Percentiles rank a stretch among this genome's conserved stretches.
These are phyloP conservation scores for Chelon auratus DNA, from an alignment of 2,797 vertebrate species.

Conservation along the genomic window DNA sequence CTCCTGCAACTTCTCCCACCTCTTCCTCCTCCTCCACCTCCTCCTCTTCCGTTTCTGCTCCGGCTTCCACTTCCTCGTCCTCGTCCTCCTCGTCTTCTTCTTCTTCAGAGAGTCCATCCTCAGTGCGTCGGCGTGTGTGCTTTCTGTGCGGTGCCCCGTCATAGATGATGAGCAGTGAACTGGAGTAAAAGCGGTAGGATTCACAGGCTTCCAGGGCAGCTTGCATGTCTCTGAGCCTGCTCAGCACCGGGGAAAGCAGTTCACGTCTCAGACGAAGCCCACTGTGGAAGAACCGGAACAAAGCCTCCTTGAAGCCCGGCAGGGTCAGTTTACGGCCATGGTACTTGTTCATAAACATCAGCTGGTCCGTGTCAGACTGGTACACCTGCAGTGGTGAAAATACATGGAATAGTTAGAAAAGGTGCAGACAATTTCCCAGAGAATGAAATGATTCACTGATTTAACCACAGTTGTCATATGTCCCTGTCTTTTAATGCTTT, in stretches of 20 bases:
- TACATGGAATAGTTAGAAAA: neutral
- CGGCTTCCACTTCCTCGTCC: slow-evolving; percentile 64
- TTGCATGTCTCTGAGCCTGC: slow-evolving; percentile 91
- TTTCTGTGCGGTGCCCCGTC: slow-evolving; percentile 87
- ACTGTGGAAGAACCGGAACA: slow-evolving; percentile 97
- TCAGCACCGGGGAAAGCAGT: slow-evolving; percentile 92
- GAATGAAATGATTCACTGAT: neutral
- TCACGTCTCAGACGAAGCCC: slow-evolving; percentile 90
- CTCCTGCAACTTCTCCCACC: slow-evolving; percentile 73
- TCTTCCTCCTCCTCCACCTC: slow-evolving; percentile 70
- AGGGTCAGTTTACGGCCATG: slow-evolving; percentile 92
- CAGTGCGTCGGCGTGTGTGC: slow-evolving; percentile 60
- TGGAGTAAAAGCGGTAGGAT: slow-evolving; percentile 98
- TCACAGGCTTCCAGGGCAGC: slow-evolving; percentile 92
- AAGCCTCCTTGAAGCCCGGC: slow-evolving; percentile 94
- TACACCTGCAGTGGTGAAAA: slow-evolving; percentile 86
- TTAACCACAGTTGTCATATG: neutral
- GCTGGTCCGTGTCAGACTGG: slow-evolving; percentile 91
- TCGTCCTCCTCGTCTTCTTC: slow-evolving; percentile 74
- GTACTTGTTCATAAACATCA: slow-evolving; percentile 98
- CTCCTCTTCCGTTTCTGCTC: slow-evolving; percentile 65
- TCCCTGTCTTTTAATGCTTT: neutral
- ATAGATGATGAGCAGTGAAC: slow-evolving; percentile 96
- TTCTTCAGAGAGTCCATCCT: slow-evolving; percentile 70
- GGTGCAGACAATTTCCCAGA: too few species aligned